These are phyloP conservation scores for Chloebia gouldiae DNA, from an alignment of 2,113 vertebrate species.

Conservation along the genomic window DNA sequence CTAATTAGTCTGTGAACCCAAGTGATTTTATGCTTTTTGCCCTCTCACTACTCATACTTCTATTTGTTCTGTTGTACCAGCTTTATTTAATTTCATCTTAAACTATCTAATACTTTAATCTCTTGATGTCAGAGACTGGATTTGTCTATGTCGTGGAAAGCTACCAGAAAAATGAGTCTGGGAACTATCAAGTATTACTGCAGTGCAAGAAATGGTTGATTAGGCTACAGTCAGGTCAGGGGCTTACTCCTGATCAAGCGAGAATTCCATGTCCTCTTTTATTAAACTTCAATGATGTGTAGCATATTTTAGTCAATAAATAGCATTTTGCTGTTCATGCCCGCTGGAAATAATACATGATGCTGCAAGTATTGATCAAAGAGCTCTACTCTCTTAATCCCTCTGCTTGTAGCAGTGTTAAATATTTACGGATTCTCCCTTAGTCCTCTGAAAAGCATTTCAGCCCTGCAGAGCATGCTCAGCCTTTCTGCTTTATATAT, in stretches of 20 bases:
- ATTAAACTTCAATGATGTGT: conserved; percentile 43
- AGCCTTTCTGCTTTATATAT: neutral
- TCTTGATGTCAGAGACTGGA: conserved; percentile 10
- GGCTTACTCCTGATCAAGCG: neutral
- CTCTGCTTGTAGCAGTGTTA: conserved; percentile 25
- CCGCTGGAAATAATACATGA: neutral
- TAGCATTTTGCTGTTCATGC: conserved; percentile 18
- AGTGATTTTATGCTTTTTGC: neutral
- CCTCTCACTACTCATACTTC: neutral
- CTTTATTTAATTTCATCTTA: conserved; percentile 3
- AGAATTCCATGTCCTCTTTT: neutral
- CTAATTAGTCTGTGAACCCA: neutral
- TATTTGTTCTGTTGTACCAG: neutral
- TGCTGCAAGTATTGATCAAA: conserved; percentile 46
- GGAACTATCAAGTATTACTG: neutral
- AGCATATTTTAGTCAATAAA: conserved; percentile 39
- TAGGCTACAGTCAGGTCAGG: neutral
- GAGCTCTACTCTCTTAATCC: conserved; percentile 33
- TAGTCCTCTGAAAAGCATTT: conserved; percentile 16
- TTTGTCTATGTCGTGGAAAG: conserved; percentile 7
- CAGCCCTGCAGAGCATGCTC: neutral
- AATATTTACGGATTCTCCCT: conserved; percentile 25
- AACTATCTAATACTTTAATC: conserved; percentile 17
- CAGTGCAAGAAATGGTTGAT: conserved; percentile 14
- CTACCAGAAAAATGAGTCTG: neutral